Conservation (phyloP, 2,797 vertebrate genomes). For the Merluccius polli region DNA sequence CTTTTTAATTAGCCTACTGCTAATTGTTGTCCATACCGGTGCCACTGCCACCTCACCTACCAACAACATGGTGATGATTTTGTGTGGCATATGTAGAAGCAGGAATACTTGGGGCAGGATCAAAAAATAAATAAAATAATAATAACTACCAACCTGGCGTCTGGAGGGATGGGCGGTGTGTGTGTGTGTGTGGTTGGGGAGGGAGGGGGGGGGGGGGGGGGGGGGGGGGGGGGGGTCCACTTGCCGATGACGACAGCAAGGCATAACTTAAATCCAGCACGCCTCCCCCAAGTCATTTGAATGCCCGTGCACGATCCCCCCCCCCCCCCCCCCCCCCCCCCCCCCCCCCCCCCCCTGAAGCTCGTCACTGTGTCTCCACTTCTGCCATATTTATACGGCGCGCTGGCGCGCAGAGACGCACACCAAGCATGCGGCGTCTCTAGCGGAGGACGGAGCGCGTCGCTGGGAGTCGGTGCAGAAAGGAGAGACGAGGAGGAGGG, state of each 20-base stretch:
- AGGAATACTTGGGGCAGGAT: too few species aligned
- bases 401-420: constrained; percentile 56
- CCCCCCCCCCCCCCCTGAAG: constrained; percentile 43
- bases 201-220: constrained; percentile 4
- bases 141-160: too few species aligned
- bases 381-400: constrained; percentile 74
- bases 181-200: too few species aligned
- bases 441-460: constrained; percentile 63
- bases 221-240: constrained; percentile 6
- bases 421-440: constrained; percentile 71
- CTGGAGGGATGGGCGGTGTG: too few species aligned
- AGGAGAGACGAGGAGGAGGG: too few species aligned
- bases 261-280: constrained; percentile 66
- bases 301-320: constrained; percentile 75
- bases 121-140: too few species aligned
- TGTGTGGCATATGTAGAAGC: too few species aligned
- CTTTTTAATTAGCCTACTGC: too few species aligned
- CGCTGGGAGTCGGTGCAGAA: constrained; percentile 44
- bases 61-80: too few species aligned
- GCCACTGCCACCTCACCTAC: too few species aligned
- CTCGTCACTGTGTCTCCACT: constrained; percentile 67
- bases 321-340: too few species aligned
- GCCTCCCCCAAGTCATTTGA: constrained; percentile 77
- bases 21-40: too few species aligned
- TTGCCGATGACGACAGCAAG: constrained; percentile 50